Conservation (phyloP, 2,888 invertebrate genomes). For the Nasonia oneida region DNA sequence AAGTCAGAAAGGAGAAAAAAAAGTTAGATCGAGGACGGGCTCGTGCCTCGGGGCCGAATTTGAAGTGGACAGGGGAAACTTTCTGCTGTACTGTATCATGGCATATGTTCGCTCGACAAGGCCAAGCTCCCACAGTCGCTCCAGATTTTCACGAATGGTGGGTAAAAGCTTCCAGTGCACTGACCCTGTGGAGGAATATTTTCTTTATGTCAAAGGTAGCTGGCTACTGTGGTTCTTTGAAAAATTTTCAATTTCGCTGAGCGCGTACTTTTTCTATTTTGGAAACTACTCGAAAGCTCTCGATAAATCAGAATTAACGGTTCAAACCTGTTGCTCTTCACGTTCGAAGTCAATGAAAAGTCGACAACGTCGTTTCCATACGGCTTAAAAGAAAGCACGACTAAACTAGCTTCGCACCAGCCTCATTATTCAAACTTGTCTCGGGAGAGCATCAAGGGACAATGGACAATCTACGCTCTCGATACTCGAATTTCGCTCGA, state of each 20-base stretch:
- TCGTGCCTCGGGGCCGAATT: slow-evolving; percentile 22
- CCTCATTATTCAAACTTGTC: slow-evolving; percentile 2
- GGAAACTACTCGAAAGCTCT: too few species aligned
- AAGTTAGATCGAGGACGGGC: slow-evolving; percentile 44
- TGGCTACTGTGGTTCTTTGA: too few species aligned
- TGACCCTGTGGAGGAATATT: neutral
- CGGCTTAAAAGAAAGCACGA: too few species aligned
- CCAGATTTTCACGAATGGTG: slow-evolving; percentile 45
- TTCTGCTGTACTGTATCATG: neutral
- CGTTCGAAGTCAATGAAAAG: too few species aligned
- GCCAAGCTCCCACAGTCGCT: slow-evolving; percentile 36
- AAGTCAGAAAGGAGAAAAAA: neutral
- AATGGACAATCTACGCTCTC: neutral
- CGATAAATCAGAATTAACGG: too few species aligned
- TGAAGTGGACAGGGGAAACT: slow-evolving; percentile 8
- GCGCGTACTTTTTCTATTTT: too few species aligned
- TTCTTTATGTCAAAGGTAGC: neutral
- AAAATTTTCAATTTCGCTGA: too few species aligned
- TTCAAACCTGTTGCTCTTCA: too few species aligned
- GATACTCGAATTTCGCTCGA: neutral
- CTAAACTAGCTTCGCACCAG: neutral
- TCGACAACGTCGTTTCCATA: too few species aligned
- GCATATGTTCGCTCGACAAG: neutral
- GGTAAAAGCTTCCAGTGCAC: neutral
- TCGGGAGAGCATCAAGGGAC: neutral